phyloP scores from a whole-genome alignment of 1,140 invertebrate species.

The Papilio xuthus region DNA sequence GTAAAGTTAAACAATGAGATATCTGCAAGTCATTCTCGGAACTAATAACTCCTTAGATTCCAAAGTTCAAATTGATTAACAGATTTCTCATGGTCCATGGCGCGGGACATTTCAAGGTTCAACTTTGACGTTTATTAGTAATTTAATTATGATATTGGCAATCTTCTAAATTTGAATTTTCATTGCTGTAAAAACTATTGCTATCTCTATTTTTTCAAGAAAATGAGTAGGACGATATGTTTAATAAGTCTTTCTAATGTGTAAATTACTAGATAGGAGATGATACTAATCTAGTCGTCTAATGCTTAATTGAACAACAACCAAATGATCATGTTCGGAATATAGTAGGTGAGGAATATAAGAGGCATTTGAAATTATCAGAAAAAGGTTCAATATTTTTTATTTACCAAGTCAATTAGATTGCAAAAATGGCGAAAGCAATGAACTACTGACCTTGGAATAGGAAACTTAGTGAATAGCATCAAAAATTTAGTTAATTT shows the following conservation, averaged over 20 bases:
- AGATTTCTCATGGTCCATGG: conserved; percentile 14
- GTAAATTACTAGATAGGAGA: no score
- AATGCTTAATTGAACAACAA: no score
- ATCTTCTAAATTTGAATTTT: neutral
- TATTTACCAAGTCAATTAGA: neutral
- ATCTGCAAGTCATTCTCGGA: conserved; percentile 12
- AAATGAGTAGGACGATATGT: neutral
- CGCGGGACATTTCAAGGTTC: neutral
- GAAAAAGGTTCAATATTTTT: neutral
- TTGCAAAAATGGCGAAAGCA: neutral
- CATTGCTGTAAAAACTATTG: neutral
- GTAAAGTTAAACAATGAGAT: neutral
- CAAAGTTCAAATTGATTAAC: conserved; percentile 28
- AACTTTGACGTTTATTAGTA: conserved; percentile 9
- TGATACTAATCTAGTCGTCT: no score
- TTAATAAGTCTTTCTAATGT: no score
- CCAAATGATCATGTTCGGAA: no score
- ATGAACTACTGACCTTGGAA: neutral
- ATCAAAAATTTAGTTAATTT: no score
- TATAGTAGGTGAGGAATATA: neutral
- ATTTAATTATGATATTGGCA: neutral
- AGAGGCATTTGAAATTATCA: no score
- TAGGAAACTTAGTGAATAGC: neutral
- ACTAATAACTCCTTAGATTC: neutral
- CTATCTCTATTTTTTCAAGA: neutral